Base-by-base conservation (phyloP, 2,888 invertebrate species). In the Xanthostigma xanthostigma region DNA sequence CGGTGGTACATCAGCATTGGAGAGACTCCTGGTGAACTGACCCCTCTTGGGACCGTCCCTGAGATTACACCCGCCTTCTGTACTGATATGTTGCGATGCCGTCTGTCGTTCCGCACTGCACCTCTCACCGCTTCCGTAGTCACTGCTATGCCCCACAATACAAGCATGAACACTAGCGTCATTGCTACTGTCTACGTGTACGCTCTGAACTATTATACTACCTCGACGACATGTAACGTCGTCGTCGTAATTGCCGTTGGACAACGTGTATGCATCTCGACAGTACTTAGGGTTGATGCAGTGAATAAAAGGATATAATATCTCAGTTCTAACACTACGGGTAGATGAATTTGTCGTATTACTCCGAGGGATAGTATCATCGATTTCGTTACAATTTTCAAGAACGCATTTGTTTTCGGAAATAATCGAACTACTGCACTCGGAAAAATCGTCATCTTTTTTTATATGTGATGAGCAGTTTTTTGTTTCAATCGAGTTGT, bases 1-100 rank as follows among this genome's bases (percentile, higher is more conserved):
- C 9, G 81, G 76, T 36, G 86, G 84, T 45, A 81, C 81, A 61
- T 88, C 88, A 17, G 85, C 80, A 65, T 85, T 86, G 59, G 85
- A 86, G 54, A 87, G 74, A 68, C 87, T 87, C 58, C 88, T 76
- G 49, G 84, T 83, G 62, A 87, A 86, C 56, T 77, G 71, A 50
- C 55, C 63, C 62, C 76, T 64, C 64, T 75, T 60, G 55, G 76
- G 78, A 36, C 74, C 70, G 48, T 75, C 76, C 52, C 70, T 73
- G 53, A 73, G 69, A 42, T 51, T 54, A 60, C 63, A 63, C 49
- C 64, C 53, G 53, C 57, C 49, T 52, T 55, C 54, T 36, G 51
- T 53, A 40, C 55, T 55, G 42, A 54, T 53, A 53, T 57, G 50
- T 33, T 53, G 40, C 39, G 53, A 44, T 38, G 41, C 35, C 9